These are phyloP conservation scores for Falco cherrug DNA, from an alignment of 2,797 vertebrate species.

Conservation along the genomic window DNA sequence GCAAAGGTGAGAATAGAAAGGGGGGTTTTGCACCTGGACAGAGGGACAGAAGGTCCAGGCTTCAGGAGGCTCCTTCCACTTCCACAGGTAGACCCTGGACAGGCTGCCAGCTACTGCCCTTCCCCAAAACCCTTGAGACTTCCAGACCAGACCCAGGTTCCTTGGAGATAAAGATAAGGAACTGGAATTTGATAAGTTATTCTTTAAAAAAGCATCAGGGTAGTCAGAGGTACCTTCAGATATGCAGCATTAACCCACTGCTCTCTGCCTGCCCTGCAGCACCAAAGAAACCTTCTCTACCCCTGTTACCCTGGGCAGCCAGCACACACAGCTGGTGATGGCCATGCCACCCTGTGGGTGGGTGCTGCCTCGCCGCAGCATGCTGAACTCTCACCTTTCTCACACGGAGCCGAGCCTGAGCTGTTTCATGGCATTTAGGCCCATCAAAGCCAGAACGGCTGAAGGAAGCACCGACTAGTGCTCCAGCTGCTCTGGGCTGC, in stretches of 20 bases:
- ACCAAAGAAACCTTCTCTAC: background rate
- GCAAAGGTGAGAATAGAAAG: background rate
- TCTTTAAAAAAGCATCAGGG: background rate
- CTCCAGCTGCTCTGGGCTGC: accelerated
- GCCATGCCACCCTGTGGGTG: accelerated
- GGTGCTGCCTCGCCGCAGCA: accelerated
- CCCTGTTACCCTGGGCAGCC: background rate
- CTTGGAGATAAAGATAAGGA: background rate
- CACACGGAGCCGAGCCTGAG: accelerated
- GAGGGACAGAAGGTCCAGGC: background rate
- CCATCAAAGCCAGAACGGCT: accelerated
- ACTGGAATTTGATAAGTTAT: background rate
- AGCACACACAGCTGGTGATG: accelerated
- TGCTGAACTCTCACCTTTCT: background rate
- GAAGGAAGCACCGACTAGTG: background rate
- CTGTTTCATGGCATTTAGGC: background rate
- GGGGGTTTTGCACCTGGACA: background rate
- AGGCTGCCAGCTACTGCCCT: background rate
- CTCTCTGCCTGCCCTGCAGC: background rate
- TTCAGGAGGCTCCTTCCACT: background rate
- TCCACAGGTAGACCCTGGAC: background rate
- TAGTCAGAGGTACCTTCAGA: background rate
- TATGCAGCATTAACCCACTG: background rate
- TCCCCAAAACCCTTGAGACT: background rate
- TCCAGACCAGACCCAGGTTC: background rate